Conservation (phyloP, 2,113 vertebrate genomes). For the Scopus umbretta region DNA sequence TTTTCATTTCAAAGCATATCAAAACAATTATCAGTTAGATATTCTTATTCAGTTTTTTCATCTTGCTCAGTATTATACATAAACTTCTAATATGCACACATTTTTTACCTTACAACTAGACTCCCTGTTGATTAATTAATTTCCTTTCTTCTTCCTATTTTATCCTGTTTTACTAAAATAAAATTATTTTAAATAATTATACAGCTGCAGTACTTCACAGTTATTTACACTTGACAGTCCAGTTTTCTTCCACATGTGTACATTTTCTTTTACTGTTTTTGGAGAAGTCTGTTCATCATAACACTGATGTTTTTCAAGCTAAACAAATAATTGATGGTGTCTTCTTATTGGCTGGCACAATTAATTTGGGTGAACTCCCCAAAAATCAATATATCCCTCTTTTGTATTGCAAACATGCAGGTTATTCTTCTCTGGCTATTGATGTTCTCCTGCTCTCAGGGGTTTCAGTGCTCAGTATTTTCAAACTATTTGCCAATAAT, state of each 20-base stretch:
- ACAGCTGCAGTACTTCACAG: not conserved
- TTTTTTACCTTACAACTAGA: not conserved
- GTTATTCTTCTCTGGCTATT: not conserved
- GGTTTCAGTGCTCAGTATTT: constrained; percentile 16
- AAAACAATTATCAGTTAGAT: not conserved
- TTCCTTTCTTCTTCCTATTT: not conserved
- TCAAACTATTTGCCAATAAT: constrained; percentile 16
- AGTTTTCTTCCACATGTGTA: not conserved
- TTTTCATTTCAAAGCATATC: not conserved
- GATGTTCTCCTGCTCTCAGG: not conserved
- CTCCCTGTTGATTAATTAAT: not conserved
- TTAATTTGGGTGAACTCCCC: not conserved
- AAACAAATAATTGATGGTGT: constrained; percentile 2
- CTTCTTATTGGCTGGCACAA: not conserved
- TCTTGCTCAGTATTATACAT: not conserved
- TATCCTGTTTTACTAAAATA: not conserved
- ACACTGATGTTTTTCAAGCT: not conserved
- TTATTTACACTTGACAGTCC: not conserved
- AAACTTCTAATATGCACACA: not conserved
- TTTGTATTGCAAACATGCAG: constrained; percentile 17
- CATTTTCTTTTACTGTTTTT: not conserved
- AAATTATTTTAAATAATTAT: not conserved
- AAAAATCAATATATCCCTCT: not conserved
- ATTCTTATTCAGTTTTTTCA: not conserved
- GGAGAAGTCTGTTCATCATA: not conserved